Evolutionary conservation across 2,113 vertebrate species (phyloP), one percentile per base, ranked within the genome.

Genomic region (Herpetotheres cachinnans): DNA sequence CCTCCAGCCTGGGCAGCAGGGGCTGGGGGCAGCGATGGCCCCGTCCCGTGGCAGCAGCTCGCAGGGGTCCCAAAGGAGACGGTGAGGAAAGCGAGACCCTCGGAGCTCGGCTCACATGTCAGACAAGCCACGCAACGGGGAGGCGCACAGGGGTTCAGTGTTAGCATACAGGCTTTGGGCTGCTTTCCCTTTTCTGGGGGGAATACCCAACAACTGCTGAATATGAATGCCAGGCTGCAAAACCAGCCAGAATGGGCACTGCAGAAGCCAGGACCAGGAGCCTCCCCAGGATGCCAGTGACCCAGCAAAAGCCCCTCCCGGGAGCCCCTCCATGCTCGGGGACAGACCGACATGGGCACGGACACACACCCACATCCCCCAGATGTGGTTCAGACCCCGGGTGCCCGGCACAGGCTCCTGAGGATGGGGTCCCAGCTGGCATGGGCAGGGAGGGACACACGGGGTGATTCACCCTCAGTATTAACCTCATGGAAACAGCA

Each of bases 71-170:
- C 70, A 50, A 44, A 89, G 79, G 40, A 62, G 18, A 32, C 1
- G 20, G 13, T 2, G 32, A 69, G 16, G 59, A 58, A 42, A 78
- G 22, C 1, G 1, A 55, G 54, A 32, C 38, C 21, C 32, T 54
- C 1, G 0, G 73, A 73, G 55, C 70, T 56, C 34, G 17, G 26
- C 2, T 74, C 22, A 6, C 1, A 0, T 13, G 42, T 46, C 0
- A 0, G 76, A 38, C 10, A 46, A 72, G 40, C 6, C 82, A 38
- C 1, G 0, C 3, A 29, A 49, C 0, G 0, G 29, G 36, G 46
- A 58, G 11, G n/a, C 40, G 42, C 7, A 4, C 24, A 18, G 38
- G 22, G 32, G 20, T 49, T 11, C 67, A n/a, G 38, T 11, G 20
- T 5, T 16, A 49, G 32, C 32, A 50, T 4, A 12, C 21, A 29